phyloP scores from a whole-genome alignment of 1,140 invertebrate genomes.

The Apis dorsata region DNA sequence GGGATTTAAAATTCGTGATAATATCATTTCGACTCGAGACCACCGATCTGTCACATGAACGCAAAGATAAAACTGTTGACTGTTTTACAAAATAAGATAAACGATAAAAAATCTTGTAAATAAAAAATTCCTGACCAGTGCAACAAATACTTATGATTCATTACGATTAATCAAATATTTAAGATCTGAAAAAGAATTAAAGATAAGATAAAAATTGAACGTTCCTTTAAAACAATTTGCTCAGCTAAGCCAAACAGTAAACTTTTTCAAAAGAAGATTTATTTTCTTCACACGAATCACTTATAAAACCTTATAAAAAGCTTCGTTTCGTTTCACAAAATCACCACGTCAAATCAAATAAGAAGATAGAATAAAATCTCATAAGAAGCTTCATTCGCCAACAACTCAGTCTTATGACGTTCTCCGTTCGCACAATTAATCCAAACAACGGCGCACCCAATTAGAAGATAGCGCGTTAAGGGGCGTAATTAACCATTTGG shows the following conservation, averaged over 20 bases:
- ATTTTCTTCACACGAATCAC: no score
- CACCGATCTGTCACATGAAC: not conserved
- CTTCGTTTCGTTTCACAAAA: no score
- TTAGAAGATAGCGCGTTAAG: not conserved
- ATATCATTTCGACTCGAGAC: not conserved
- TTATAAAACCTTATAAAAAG: no score
- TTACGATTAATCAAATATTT: no score
- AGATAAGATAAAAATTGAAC: no score
- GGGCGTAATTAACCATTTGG: conserved; percentile 1
- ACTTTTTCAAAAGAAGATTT: no score
- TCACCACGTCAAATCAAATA: no score
- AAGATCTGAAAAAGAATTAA: no score
- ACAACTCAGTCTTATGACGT: not conserved
- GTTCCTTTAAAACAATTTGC: no score
- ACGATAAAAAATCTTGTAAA: not conserved
- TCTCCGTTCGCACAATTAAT: not conserved
- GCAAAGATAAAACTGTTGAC: not conserved
- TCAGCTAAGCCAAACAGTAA: no score
- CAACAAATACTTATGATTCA: no score
- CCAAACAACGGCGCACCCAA: not conserved
- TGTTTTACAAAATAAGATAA: conserved; percentile 15
- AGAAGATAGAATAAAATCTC: not conserved
- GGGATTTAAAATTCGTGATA: not conserved
- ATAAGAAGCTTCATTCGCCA: not conserved
- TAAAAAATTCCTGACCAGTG: no score